Percentiles rank a stretch among this genome's conserved stretches.
phyloP scores from a whole-genome alignment of 2,113 vertebrate species.

The Bujurquina vittata region DNA sequence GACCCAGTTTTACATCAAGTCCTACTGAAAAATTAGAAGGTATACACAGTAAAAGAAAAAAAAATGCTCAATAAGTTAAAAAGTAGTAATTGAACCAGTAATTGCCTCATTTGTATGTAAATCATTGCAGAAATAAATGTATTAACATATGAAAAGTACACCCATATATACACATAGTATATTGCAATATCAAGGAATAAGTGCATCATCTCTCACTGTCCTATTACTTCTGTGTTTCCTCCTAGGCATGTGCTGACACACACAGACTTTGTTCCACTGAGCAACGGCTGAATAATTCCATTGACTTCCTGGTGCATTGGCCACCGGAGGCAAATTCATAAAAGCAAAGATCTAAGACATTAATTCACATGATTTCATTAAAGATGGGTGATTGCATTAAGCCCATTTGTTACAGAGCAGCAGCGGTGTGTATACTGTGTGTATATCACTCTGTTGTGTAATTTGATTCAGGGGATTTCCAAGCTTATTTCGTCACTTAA shows the following conservation, averaged over 20 bases:
- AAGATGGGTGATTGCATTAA: constrained; percentile 74
- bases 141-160: constrained; percentile 62
- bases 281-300: constrained; percentile 73
- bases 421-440: constrained; percentile 29
- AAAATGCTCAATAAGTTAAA: constrained; percentile 32
- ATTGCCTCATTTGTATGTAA: constrained; percentile 58
- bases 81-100: constrained; percentile 44
- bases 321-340: constrained; percentile 75
- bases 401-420: constrained; percentile 50
- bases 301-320: constrained; percentile 70
- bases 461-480: constrained; percentile 72
- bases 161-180: constrained; percentile 23
- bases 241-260: constrained; percentile 73
- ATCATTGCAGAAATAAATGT: constrained; percentile 47
- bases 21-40: background rate
- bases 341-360: constrained; percentile 77
- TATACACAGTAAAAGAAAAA: constrained; percentile 9
- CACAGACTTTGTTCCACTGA: constrained; percentile 67
- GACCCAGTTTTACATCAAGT: constrained; percentile 31
- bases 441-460: constrained; percentile 49
- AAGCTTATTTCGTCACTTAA: constrained; percentile 71
- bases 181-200: constrained; percentile 72
- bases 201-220: constrained; percentile 73
- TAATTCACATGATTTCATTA: constrained; percentile 78
- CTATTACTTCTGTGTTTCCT: constrained; percentile 71